Percentiles rank a stretch among this genome's conserved stretches.
Evolutionary conservation across 2,797 vertebrate genomes (phyloP).

Genomic region (Chelon labrosus): DNA sequence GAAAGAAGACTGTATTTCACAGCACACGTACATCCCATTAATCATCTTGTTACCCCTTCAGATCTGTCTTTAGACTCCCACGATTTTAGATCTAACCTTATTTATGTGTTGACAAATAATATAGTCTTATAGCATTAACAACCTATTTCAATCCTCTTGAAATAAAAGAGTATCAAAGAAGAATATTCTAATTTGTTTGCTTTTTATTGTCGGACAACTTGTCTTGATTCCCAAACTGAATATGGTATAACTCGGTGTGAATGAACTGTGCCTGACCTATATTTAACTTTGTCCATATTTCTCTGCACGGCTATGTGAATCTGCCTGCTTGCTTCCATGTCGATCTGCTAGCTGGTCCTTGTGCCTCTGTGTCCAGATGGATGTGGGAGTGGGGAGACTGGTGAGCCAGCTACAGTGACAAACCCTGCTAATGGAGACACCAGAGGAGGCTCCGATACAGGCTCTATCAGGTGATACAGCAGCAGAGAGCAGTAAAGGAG

Average conservation of each 20-base stretch:
- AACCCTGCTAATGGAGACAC: constrained; percentile 45
- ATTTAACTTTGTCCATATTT: neutral
- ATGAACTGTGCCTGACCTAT: neutral
- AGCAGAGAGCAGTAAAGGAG: constrained; percentile 17
- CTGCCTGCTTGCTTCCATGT: constrained; percentile 12
- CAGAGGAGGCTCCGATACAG: constrained; percentile 42
- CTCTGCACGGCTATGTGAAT: constrained; percentile 32
- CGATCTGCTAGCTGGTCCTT: constrained; percentile 27
- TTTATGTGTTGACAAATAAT: neutral
- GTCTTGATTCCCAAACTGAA: constrained; percentile 8
- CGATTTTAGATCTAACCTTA: neutral
- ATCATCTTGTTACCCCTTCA: too few species aligned
- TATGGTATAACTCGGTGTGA: neutral
- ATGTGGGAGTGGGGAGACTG: constrained; percentile 70
- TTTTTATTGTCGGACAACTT: neutral
- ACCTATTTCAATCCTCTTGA: too few species aligned
- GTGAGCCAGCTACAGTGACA: constrained; percentile 54
- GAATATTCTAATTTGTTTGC: neutral
- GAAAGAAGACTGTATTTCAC: too few species aligned
- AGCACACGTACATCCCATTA: too few species aligned
- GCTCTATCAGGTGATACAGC: constrained; percentile 45
- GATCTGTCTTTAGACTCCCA: neutral
- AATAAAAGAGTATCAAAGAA: neutral
- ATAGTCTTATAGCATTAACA: too few species aligned
- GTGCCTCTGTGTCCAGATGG: constrained; percentile 71